phyloP scores from a whole-genome alignment of 2,797 vertebrate species.

The Emydoidea blandingii region DNA sequence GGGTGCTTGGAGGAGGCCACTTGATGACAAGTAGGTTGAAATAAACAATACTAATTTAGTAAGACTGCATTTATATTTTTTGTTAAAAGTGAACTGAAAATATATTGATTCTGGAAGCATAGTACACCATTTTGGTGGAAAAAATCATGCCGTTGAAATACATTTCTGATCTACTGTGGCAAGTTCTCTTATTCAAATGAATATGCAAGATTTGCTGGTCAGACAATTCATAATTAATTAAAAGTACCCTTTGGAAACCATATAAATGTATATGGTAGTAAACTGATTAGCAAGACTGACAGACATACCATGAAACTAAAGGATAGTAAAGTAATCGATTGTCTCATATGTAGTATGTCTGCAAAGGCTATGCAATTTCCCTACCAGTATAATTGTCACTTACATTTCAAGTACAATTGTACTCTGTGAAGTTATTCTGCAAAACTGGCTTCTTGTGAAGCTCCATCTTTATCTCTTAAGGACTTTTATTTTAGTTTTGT shows the following conservation, averaged over 20 bases:
- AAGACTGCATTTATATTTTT: background rate
- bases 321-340: background rate
- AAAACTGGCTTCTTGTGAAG: background rate
- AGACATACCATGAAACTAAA: background rate
- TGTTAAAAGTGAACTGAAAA: background rate
- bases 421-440: background rate
- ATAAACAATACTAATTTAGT: background rate
- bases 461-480: background rate
- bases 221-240: background rate
- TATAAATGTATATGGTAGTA: background rate
- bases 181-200: background rate
- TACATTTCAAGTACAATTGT: background rate
- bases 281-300: background rate
- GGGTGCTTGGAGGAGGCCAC: background rate
- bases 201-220: background rate
- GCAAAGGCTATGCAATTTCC: background rate
- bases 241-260: background rate
- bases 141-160: background rate
- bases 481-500: background rate
- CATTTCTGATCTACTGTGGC: background rate
- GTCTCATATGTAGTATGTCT: background rate
- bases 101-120: background rate
- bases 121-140: background rate
- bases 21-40: background rate
- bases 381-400: background rate